A percentile compares a stretch with the other conserved stretches of the same genome.
Evolutionary conservation across 1,140 invertebrate genomes (phyloP).

Genomic region (Papilio polyxenes): DNA sequence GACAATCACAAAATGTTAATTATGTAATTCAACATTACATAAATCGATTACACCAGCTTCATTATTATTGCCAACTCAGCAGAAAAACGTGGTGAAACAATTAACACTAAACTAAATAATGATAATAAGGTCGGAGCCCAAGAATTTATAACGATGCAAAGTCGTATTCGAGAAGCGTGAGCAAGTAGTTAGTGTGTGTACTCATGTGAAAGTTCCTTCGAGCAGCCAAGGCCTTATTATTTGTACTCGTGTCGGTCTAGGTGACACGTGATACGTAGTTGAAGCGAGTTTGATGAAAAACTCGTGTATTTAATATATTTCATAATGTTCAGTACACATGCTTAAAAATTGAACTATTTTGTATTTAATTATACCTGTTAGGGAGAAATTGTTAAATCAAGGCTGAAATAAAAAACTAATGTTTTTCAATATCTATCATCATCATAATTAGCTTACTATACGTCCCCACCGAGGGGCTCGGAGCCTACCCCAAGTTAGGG

Average conservation of each 20-base stretch:
- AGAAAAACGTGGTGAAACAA: constrained; percentile 40
- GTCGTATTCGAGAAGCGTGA: constrained; percentile 42
- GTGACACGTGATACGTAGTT: background rate
- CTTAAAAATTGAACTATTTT: too few relatives aligned
- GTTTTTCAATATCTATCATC: too few relatives aligned
- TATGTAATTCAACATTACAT: background rate
- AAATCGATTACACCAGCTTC: constrained; percentile 17
- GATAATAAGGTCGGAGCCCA: constrained; percentile 44
- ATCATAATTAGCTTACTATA: too few relatives aligned
- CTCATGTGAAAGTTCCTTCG: constrained; percentile 39
- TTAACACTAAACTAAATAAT: constrained; percentile 42
- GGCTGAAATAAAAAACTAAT: background rate
- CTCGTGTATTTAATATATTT: background rate
- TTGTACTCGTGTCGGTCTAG: constrained; percentile 9
- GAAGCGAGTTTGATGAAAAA: background rate
- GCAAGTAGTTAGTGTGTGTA: constrained; percentile 49
- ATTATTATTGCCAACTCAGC: constrained; percentile 33
- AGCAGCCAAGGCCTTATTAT: background rate
- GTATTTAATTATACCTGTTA: too few relatives aligned
- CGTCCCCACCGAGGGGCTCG: too few relatives aligned
- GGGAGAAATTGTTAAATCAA: too few relatives aligned
- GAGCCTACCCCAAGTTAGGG: too few relatives aligned
- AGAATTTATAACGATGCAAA: constrained; percentile 52
- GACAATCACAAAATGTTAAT: background rate
- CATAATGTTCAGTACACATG: background rate